Evolutionary conservation across 2,797 vertebrate genomes (phyloP), one percentile per base, ranked within the genome.

Genomic region (Notolepis coatsorum): DNA sequence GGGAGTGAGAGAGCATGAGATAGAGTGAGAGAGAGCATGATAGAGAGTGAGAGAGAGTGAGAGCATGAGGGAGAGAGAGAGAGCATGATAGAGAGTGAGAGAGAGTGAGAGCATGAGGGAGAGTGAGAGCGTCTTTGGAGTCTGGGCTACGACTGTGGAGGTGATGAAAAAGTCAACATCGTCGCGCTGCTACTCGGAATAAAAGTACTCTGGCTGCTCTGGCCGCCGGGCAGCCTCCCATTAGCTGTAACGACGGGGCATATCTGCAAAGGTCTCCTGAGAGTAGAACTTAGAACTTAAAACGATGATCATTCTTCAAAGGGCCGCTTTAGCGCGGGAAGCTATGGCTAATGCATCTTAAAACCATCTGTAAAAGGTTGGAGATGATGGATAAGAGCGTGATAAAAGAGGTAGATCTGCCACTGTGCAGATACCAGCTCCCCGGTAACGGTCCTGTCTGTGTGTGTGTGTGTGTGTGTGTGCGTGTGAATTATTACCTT

Each of bases 261-360:
- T 55, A 71, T 79, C 56, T 73, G 64, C 79, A 82, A 86, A 85
- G 80, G 82, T 87, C 82, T 66, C 54, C 20, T 65, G 67, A 38
- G 81, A 75, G 82, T 64, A 59, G 73, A 79, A 51, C 53, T 45
- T 15, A 10, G n/a, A 35, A 55, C 63, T 79, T 72, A 53, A 35
- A 58, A 79, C 63, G 68, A 60, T 30, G 42, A 17, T 28, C 49
- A 59, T 72, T 75, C 71, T 68, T 58, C 42, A 52, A 48, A 41
- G 31, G 17, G 62, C 61, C 52, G 59, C 47, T n/a, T n/a, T 54
- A 37, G 31, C 24, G 55, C 67, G 47, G 45, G 56, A 71, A 65
- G 42, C 20, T 23, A 27, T n/a, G n/a, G 45, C 48, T 9, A 51
- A 66, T 63, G 59, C 46, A 54, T 67, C 63, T 51, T 39, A 53